Percentiles rank a stretch among this genome's conserved stretches.
Conservation (phyloP, 2,888 invertebrate species). For the Drosophila quinaria region DNA sequence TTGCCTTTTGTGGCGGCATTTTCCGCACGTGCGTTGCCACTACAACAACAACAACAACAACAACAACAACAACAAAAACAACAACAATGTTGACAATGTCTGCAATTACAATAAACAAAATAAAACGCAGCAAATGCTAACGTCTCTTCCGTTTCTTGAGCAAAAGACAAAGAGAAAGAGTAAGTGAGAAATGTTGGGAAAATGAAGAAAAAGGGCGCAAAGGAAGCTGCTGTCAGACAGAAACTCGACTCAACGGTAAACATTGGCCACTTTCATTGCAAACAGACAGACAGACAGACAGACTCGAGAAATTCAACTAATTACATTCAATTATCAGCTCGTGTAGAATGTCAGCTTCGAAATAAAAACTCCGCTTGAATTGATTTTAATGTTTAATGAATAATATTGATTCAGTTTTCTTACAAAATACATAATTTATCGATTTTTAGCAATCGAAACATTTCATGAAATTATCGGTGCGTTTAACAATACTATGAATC, state of each 20-base stretch:
- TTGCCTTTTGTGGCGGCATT: slow-evolving; percentile 55
- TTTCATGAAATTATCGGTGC: too few relatives aligned
- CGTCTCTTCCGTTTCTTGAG: slow-evolving; percentile 42
- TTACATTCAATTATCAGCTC: slow-evolving; percentile 42
- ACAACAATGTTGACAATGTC: slow-evolving; percentile 62
- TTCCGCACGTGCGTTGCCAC: slow-evolving; percentile 59
- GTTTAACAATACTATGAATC: too few relatives aligned
- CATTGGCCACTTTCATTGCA: slow-evolving; percentile 22
- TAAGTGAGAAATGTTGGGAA: neutral
- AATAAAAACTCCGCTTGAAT: too few relatives aligned
- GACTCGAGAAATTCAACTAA: slow-evolving; percentile 25
- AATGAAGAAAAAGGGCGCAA: slow-evolving; percentile 4
- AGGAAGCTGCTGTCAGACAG: slow-evolving; percentile 23
- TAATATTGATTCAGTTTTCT: too few relatives aligned
- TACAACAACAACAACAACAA: slow-evolving; percentile 32
- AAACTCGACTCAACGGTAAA: slow-evolving; percentile 24
- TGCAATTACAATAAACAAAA: slow-evolving; percentile 77
- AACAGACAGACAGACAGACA: slow-evolving; percentile 7
- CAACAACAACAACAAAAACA: slow-evolving; percentile 31
- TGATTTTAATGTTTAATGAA: too few relatives aligned
- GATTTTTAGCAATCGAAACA: too few relatives aligned
- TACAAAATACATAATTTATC: too few relatives aligned
- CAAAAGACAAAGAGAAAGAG: neutral
- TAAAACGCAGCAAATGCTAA: slow-evolving; percentile 74
- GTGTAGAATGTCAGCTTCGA: too few relatives aligned